phyloP scores from a whole-genome alignment of 2,888 invertebrate genomes.

The Epirrhoe alternata region DNA sequence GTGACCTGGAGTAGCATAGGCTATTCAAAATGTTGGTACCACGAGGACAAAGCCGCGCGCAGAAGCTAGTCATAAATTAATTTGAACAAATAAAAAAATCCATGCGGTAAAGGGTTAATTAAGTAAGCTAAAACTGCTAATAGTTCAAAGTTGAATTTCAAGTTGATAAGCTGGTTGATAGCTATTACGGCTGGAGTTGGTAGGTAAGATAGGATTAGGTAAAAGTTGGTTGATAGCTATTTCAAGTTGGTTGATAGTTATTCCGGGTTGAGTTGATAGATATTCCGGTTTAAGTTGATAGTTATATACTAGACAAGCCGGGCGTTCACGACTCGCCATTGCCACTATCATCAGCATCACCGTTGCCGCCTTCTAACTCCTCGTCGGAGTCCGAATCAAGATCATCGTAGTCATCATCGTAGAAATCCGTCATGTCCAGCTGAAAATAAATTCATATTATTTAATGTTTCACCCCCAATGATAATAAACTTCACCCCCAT shows the following conservation, averaged over 20 bases:
- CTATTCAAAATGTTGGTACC: too few relatives aligned
- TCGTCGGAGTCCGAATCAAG: conserved; percentile 88
- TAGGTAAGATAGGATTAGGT: too few relatives aligned
- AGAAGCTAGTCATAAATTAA: too few relatives aligned
- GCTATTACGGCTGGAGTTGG: too few relatives aligned
- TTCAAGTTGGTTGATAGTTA: background rate
- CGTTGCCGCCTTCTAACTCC: conserved; percentile 88
- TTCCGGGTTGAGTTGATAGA: conserved; percentile 5
- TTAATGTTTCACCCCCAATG: background rate
- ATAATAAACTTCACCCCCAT: too few relatives aligned
- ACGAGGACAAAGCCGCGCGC: too few relatives aligned
- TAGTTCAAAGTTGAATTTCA: too few relatives aligned
- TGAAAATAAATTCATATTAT: conserved; percentile 54
- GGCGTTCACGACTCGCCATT: conserved; percentile 95
- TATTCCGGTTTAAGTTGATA: conserved; percentile 5
- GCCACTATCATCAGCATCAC: conserved; percentile 95
- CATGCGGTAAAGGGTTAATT: too few relatives aligned
- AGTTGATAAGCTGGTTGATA: too few relatives aligned
- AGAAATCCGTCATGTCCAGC: conserved; percentile 97
- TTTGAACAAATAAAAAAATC: too few relatives aligned
- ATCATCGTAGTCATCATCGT: conserved; percentile 98
- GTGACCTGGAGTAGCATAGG: too few relatives aligned
- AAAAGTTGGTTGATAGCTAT: background rate
- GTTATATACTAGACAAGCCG: background rate
- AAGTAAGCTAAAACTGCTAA: background rate